Evolutionary conservation across 2,888 invertebrate genomes (phyloP).

Genomic region (Mycogona germanica): DNA sequence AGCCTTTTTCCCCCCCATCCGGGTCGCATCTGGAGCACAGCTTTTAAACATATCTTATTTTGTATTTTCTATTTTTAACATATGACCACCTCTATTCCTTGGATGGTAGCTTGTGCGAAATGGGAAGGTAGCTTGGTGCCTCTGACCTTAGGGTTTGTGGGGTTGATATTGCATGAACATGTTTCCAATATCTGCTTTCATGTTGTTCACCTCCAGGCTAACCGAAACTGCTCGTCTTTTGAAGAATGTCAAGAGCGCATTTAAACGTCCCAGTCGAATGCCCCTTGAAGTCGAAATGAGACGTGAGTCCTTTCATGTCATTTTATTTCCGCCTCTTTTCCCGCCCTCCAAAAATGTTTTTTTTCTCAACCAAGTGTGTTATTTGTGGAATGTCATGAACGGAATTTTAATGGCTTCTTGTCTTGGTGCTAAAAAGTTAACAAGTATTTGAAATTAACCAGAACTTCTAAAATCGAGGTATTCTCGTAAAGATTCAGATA

Average conservation of each 20-base stretch:
- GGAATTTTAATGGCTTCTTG: background rate
- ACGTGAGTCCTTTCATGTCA: constrained; percentile 56
- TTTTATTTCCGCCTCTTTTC: background rate
- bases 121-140: too few species aligned
- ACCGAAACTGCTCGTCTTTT: constrained; percentile 94
- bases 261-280: constrained; percentile 60
- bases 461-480: too few species aligned
- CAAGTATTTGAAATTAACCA: too few species aligned
- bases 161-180: too few species aligned
- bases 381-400: background rate
- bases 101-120: too few species aligned
- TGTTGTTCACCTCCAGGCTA: constrained; percentile 52
- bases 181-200: too few species aligned
- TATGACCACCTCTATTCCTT: too few species aligned
- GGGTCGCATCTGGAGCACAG: background rate
- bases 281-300: constrained; percentile 80
- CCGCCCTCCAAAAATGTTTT: background rate
- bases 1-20: too few species aligned
- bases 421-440: background rate
- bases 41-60: background rate
- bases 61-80: too few species aligned
- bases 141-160: too few species aligned
- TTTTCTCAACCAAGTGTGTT: background rate
- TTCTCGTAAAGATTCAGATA: too few species aligned
- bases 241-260: constrained; percentile 87